Conservation (phyloP, 2,797 vertebrate genomes). For the Heteromormyrus szaboi region DNA sequence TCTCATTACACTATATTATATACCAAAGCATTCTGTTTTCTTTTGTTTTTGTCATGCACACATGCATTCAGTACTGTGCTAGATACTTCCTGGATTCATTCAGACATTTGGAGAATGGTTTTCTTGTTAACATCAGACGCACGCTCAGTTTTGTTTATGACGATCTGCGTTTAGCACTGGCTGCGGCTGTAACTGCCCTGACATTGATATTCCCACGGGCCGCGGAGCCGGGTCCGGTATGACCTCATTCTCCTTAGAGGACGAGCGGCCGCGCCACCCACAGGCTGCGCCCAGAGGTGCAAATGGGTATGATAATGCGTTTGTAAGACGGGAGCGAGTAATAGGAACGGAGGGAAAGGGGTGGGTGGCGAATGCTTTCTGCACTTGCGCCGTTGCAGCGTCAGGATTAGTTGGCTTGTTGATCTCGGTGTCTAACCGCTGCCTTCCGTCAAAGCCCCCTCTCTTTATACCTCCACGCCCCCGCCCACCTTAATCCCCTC, state of each 20-base stretch:
- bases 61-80: neutral
- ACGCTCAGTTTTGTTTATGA: neutral
- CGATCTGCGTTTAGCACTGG: neutral
- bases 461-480: slow-evolving; percentile 1
- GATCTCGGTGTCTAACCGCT: slow-evolving; percentile 37
- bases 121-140: neutral
- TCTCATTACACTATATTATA: neutral
- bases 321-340: neutral
- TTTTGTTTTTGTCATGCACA: neutral
- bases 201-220: neutral
- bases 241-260: slow-evolving; percentile 11
- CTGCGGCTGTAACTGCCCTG: neutral
- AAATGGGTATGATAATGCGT: neutral
- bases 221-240: neutral
- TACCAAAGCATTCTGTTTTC: neutral
- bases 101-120: neutral
- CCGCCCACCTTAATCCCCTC: slow-evolving; percentile 20
- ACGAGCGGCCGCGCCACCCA: neutral
- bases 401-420: slow-evolving; percentile 23
- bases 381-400: slow-evolving; percentile 37
- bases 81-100: neutral
- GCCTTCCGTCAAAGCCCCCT: slow-evolving; percentile 34
- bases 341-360: neutral
- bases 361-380: neutral
- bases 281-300: neutral